Evolutionary conservation across 2,888 invertebrate genomes (phyloP), one percentile per base, ranked within the genome.

Genomic region (Sepiola atlantica): DNA sequence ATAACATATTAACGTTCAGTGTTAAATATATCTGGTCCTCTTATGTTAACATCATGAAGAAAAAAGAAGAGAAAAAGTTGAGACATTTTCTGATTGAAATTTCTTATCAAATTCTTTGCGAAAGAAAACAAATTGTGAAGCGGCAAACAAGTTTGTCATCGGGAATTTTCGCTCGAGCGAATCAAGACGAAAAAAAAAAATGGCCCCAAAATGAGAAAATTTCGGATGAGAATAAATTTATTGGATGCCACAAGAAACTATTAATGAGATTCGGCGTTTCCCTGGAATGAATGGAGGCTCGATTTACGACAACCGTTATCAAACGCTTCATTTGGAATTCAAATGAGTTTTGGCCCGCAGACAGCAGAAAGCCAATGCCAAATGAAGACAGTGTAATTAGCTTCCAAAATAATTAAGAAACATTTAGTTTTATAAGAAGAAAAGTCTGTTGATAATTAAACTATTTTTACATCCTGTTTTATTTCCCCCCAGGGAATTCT

Each of bases 271-370:
- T n/a, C n/a, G n/a, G 20, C 77, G 20, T 57, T 24, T 57, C 57
- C 45, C 45, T 45, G 8, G 45, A 45, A 77, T 12, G 10, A 61
- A 61, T 10, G 28, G 24, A 77, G 10, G 77, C 28, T n/a, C 77
- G 32, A 6, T 77, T 77, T 18, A 12, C 32, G 32, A 32, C n/a
- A 2, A n/a, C 4, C n/a, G 77, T 77, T 32, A n/a, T 32, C 77
- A 77, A n/a, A 77, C 77, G 77, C 77, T 77, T 77, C 32, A 77
- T 77, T 77, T 77, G 77, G n/a, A 77, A 77, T 77, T 77, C 77
- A 77, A 77, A 77, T 77, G n/a, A 77, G 77, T 77, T 77, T 77
- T 77, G 45, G 77, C 77, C 77, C 32, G n/a, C 77, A 32, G 32
- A 77, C n/a, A 77, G 77, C n/a, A 77, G 32, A 77, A 32, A 4